These are phyloP conservation scores for Lycaon pictus DNA, from an alignment of 2,113 vertebrate genomes.

Conservation along the genomic window DNA sequence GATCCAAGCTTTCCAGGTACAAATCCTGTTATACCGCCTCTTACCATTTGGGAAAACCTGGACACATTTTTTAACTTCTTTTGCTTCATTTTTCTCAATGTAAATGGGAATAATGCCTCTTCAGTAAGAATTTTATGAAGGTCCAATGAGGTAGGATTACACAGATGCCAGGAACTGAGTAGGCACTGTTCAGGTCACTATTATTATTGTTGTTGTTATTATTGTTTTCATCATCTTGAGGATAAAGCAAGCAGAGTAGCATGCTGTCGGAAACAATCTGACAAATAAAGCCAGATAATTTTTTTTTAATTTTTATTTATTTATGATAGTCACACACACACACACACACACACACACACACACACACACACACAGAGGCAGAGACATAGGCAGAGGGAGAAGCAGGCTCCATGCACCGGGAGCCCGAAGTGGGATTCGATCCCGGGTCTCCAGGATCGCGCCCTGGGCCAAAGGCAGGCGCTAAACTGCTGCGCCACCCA, in stretches of 20 bases:
- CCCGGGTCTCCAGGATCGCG: too few species aligned
- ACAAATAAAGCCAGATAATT: constrained; percentile 2
- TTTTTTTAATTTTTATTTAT: too few species aligned
- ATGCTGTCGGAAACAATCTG: neutral
- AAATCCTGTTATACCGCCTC: neutral
- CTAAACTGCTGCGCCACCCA: too few species aligned
- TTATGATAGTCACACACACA: too few species aligned
- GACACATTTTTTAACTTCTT: neutral
- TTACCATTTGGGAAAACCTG: neutral
- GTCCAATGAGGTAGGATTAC: neutral
- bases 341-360: too few species aligned
- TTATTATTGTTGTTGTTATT: neutral
- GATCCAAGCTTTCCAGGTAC: neutral
- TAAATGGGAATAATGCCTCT: neutral
- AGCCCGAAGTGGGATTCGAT: too few species aligned
- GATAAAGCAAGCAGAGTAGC: neutral
- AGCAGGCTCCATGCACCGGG: too few species aligned
- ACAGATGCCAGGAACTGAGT: neutral
- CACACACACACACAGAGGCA: too few species aligned
- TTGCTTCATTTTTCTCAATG: neutral
- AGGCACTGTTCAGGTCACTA: neutral
- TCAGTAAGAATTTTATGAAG: neutral
- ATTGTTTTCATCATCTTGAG: constrained; percentile 18
- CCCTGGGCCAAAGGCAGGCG: too few species aligned
- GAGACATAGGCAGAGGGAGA: too few species aligned